phyloP scores from a whole-genome alignment of 1,140 invertebrate species.

The Capitella teleta region DNA sequence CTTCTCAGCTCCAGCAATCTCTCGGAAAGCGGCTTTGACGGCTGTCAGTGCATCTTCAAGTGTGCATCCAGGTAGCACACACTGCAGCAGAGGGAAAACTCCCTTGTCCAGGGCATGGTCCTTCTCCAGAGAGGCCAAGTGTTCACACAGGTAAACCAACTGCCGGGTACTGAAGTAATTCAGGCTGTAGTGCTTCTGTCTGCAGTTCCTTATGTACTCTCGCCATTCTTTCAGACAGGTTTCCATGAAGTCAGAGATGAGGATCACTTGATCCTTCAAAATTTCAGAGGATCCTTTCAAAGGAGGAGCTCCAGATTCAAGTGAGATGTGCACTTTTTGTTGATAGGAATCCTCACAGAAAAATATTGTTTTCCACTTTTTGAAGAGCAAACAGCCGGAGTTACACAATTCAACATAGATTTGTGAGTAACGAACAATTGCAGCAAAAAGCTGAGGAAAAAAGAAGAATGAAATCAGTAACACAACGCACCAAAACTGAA shows the following conservation, averaged over 20 bases:
- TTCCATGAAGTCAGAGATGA: conserved; percentile 26
- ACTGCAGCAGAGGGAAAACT: conserved; percentile 21
- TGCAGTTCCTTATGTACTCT: conserved; percentile 19
- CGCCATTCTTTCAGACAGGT: conserved; percentile 26
- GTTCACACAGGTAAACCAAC: conserved; percentile 26
- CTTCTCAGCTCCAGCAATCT: conserved; percentile 8
- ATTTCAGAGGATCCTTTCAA: conserved; percentile 13
- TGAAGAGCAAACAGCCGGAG: conserved; percentile 28
- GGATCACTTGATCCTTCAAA: conserved; percentile 17
- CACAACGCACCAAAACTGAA: too few species aligned
- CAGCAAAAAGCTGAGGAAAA: conserved; percentile 34
- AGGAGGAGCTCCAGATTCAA: conserved; percentile 15
- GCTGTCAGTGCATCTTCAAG: conserved; percentile 17
- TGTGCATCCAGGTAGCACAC: conserved; percentile 17
- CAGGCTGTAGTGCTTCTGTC: conserved; percentile 21
- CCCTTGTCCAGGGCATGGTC: conserved; percentile 12
- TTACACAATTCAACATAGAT: conserved; percentile 23
- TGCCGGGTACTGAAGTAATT: conserved; percentile 31
- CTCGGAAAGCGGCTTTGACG: conserved; percentile 15
- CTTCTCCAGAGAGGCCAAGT: conserved; percentile 15
- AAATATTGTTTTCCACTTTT: conserved; percentile 22
- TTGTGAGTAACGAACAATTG: conserved; percentile 21
- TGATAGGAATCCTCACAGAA: conserved; percentile 16
- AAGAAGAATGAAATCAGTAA: too few species aligned
- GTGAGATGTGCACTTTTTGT: conserved; percentile 20